A percentile compares a stretch with the other conserved stretches of the same genome.
Conservation (phyloP, 2,797 vertebrate genomes). For the Notamacropus eugenii region DNA sequence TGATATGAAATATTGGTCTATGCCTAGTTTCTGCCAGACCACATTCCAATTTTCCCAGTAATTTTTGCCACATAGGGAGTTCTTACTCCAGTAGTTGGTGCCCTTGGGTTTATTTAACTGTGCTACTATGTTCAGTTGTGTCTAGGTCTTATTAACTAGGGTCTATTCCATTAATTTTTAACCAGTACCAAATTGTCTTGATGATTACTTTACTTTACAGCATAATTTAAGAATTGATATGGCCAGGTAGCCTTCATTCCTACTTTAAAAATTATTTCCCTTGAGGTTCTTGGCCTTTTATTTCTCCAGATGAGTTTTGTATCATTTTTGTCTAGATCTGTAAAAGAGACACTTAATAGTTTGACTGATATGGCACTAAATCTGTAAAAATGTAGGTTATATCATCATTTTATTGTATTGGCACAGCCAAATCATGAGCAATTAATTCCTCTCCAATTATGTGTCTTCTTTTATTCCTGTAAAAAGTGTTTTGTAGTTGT, state of each 20-base stretch:
- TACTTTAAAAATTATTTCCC: not conserved
- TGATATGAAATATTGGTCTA: not conserved
- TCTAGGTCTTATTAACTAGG: not conserved
- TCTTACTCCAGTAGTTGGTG: not conserved
- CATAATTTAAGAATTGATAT: not conserved
- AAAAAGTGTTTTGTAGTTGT: not conserved
- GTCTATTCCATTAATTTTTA: not conserved
- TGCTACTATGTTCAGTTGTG: not conserved
- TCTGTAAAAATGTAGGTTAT: not conserved
- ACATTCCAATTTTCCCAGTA: not conserved
- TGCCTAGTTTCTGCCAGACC: not conserved
- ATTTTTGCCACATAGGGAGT: not conserved
- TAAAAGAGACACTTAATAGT: not conserved
- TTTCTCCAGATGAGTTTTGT: not conserved
- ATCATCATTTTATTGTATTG: not conserved
- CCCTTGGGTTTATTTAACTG: not conserved
- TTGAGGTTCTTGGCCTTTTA: not conserved
- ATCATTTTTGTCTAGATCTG: not conserved
- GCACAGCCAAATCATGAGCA: not conserved
- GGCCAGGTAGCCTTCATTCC: not conserved
- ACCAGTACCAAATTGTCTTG: not conserved
- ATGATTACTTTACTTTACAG: not conserved
- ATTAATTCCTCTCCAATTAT: not conserved
- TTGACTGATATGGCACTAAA: not conserved
- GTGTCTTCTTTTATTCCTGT: not conserved